These are phyloP conservation scores for Rhabdomys pumilio DNA, from an alignment of 2,797 vertebrate species.

Conservation along the genomic window DNA sequence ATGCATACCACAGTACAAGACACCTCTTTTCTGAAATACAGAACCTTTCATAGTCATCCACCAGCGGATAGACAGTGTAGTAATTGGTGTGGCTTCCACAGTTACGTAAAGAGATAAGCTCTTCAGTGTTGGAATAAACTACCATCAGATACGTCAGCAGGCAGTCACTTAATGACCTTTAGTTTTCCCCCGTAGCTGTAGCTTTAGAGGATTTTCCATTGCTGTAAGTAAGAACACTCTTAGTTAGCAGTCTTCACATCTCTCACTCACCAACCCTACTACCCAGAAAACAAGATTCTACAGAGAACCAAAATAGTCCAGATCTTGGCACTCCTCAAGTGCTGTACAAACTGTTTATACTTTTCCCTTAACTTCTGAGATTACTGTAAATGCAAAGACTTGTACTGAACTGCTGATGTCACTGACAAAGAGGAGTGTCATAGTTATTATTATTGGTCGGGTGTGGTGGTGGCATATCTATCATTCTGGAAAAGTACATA, in stretches of 20 bases:
- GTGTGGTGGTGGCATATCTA: background rate
- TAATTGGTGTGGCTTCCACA: background rate
- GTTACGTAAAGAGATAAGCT: background rate
- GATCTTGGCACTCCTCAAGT: background rate
- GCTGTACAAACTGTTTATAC: background rate
- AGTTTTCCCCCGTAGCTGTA: background rate
- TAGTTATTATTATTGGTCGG: background rate
- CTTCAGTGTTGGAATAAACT: background rate
- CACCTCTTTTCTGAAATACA: constrained; percentile 5
- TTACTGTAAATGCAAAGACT: constrained; percentile 54
- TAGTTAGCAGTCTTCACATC: background rate
- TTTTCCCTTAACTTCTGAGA: constrained; percentile 38
- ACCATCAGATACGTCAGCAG: background rate
- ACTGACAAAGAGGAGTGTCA: background rate
- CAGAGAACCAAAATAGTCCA: background rate
- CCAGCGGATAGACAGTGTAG: background rate
- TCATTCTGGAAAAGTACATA: constrained; percentile 40
- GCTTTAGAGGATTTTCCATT: background rate
- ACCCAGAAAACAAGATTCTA: constrained; percentile 32
- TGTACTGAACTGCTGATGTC: background rate
- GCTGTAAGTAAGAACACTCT: background rate
- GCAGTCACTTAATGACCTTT: background rate
- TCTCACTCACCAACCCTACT: background rate
- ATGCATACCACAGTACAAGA: background rate
- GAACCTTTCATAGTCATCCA: background rate